These are phyloP conservation scores for Umimayanthus kanabou DNA, from an alignment of 92 coral and sea anemone genomes.

Conservation along the genomic window DNA sequence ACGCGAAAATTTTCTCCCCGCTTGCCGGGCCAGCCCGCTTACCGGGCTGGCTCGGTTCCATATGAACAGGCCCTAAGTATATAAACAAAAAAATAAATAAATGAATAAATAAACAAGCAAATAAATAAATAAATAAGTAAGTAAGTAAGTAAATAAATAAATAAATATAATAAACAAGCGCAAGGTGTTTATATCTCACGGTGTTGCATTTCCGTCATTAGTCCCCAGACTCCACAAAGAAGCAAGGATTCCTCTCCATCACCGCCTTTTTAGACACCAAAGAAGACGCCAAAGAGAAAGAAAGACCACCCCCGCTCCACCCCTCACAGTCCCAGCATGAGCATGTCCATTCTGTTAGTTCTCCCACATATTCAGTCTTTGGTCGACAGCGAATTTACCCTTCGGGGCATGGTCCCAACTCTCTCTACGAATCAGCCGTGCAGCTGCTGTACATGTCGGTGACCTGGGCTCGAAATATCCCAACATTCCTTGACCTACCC, in stretches of 20 bases:
- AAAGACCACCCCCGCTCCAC: slow-evolving; percentile 47
- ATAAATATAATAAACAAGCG: too few species aligned
- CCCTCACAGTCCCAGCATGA: slow-evolving; percentile 36
- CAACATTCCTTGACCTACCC: slow-evolving; percentile 96
- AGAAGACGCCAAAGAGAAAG: slow-evolving; percentile 43
- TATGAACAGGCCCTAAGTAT: too few species aligned
- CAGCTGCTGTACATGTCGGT: slow-evolving; percentile 98
- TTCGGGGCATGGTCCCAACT: slow-evolving; percentile 40
- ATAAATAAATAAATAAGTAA: too few species aligned
- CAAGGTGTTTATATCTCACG: too few species aligned
- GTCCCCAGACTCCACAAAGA: slow-evolving; percentile 88
- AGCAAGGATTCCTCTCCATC: slow-evolving; percentile 80
- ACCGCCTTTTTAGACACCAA: slow-evolving; percentile 69
- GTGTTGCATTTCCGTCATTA: slow-evolving; percentile 1
- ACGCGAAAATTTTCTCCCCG: too few species aligned
- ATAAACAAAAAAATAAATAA: too few species aligned
- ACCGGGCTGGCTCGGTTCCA: too few species aligned
- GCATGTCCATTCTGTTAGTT: slow-evolving; percentile 18
- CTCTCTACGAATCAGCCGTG: slow-evolving; percentile 91
- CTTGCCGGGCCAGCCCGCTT: too few species aligned
- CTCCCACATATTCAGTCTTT: slow-evolving; percentile 31
- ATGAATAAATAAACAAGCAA: too few species aligned
- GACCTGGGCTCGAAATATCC: slow-evolving; percentile 98
- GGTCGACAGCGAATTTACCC: slow-evolving; percentile 5
- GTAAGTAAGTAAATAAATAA: too few species aligned